Evolutionary conservation across 2,113 vertebrate genomes (phyloP).

Genomic region (Leucopsar rothschildi): DNA sequence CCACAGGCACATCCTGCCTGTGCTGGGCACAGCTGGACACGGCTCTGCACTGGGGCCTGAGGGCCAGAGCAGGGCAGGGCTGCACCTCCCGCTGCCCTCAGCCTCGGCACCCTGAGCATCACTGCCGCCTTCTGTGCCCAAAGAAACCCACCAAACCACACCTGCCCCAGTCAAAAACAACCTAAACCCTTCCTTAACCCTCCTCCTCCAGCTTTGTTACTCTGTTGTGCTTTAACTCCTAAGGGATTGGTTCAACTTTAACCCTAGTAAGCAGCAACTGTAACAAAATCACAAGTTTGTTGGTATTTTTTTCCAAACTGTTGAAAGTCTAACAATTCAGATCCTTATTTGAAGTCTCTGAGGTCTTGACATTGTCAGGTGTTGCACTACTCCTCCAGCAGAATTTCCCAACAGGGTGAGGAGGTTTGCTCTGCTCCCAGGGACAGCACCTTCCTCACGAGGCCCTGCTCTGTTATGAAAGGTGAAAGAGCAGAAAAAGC

Average conservation of each 20-base stretch:
- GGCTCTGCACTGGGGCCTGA: too few relatives aligned
- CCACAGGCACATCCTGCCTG: too few relatives aligned
- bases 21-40: too few relatives aligned
- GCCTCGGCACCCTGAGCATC: too few relatives aligned
- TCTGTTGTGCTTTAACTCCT: background rate
- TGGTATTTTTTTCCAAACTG: background rate
- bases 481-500: background rate
- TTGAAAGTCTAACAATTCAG: background rate
- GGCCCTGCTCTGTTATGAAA: background rate
- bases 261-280: background rate
- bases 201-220: background rate
- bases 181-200: background rate
- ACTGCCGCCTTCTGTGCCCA: too few relatives aligned
- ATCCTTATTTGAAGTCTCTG: background rate
- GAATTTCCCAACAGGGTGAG: background rate
- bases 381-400: background rate
- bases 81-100: too few relatives aligned
- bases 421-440: background rate
- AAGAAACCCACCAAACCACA: too few relatives aligned
- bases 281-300: background rate
- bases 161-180: too few relatives aligned
- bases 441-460: accelerated
- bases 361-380: background rate
- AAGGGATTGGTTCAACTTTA: background rate
- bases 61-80: too few relatives aligned